phyloP scores from a whole-genome alignment of 2,888 invertebrate species.

The Andrena trimmerana region DNA sequence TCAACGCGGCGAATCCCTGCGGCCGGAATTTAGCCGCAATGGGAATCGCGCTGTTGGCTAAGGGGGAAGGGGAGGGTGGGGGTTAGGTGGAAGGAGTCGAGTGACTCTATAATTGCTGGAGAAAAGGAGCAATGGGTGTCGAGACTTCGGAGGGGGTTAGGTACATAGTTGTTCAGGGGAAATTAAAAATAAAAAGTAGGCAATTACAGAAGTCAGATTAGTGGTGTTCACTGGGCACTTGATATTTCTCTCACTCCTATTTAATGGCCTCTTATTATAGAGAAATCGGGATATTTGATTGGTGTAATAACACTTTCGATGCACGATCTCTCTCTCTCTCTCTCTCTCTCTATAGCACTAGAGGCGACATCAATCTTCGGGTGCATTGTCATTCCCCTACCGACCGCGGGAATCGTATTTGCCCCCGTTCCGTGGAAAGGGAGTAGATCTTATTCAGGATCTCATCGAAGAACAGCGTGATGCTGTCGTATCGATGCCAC shows the following conservation, averaged over 20 bases:
- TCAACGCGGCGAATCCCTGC: conserved; percentile 68
- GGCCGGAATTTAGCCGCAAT: conserved; percentile 75
- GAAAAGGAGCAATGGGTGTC: too few relatives aligned
- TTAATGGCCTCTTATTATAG: background rate
- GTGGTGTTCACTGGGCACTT: too few relatives aligned
- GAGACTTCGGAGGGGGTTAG: too few relatives aligned
- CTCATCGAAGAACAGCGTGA: background rate
- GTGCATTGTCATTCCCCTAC: conserved; percentile 25
- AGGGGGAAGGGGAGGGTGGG: background rate
- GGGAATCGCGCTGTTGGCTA: conserved; percentile 44
- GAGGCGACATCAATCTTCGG: conserved; percentile 34
- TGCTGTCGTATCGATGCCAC: background rate
- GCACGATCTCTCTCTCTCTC: background rate
- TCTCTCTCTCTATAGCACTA: background rate
- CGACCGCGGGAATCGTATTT: conserved; percentile 33
- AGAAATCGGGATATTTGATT: background rate
- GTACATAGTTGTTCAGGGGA: too few relatives aligned
- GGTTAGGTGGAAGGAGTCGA: too few relatives aligned
- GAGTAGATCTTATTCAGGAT: conserved; percentile 18
- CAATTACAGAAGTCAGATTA: too few relatives aligned
- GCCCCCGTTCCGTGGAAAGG: background rate
- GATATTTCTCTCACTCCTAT: too few relatives aligned
- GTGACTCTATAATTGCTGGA: too few relatives aligned
- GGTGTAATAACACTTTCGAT: background rate
- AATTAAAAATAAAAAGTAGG: too few relatives aligned